A percentile compares a stretch with the other conserved stretches of the same genome.
Conservation (phyloP, 2,113 vertebrate species). For the Aptenodytes forsteri region DNA sequence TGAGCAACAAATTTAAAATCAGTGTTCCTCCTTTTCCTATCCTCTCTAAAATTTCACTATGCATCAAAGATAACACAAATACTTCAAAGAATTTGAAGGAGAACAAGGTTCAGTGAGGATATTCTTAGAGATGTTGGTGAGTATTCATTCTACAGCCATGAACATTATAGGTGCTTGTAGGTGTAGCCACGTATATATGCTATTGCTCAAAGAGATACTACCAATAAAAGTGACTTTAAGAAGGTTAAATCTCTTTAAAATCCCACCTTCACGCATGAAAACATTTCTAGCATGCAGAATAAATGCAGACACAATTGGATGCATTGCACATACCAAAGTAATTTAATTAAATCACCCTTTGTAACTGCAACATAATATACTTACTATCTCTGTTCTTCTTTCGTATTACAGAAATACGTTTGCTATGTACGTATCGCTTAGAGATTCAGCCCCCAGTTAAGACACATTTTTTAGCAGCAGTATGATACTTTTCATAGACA, state of each 20-base stretch:
- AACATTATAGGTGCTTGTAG: background rate
- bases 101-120: background rate
- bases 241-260: background rate
- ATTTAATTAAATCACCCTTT: background rate
- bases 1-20: background rate
- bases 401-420: background rate
- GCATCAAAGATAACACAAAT: background rate
- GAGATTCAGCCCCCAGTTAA: background rate
- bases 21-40: background rate
- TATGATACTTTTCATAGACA: background rate
- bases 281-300: background rate
- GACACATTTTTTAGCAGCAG: background rate
- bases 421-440: background rate
- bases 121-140: background rate
- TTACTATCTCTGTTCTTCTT: background rate
- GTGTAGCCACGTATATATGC: background rate
- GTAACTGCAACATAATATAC: background rate
- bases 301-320: background rate
- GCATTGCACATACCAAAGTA: background rate
- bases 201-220: background rate
- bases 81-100: background rate
- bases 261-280: background rate
- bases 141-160: background rate
- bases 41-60: background rate
- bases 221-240: background rate